Percentiles rank a stretch among this genome's conserved stretches.
Evolutionary conservation across 1,140 invertebrate genomes (phyloP).

Genomic region (Trichogramma pretiosum): DNA sequence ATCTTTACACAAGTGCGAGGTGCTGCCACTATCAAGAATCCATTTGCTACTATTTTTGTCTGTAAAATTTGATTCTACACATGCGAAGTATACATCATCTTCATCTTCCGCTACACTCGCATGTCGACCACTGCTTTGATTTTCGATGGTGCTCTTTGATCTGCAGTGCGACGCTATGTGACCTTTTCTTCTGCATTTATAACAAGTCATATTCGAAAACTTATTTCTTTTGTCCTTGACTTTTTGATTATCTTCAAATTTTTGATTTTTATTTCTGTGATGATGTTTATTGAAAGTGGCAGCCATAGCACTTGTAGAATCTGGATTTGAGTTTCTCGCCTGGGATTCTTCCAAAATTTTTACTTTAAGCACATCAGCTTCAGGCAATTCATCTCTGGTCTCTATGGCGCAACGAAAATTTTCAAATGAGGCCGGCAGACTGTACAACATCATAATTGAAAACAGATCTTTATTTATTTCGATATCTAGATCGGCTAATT

Average conservation of each 20-base stretch:
- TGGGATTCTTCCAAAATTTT: constrained; percentile 30
- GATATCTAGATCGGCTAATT: constrained; percentile 24
- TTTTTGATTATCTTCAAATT: not conserved
- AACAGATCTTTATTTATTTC: constrained; percentile 25
- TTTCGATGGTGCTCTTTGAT: not conserved
- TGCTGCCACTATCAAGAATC: constrained; percentile 13
- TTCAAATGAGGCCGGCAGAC: constrained; percentile 20
- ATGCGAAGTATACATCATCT: not conserved
- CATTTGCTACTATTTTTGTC: not conserved
- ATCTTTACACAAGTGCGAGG: constrained; percentile 10
- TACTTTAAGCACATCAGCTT: constrained; percentile 22
- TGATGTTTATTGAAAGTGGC: not conserved
- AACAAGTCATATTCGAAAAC: not conserved
- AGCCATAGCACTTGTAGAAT: not conserved
- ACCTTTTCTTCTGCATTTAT: not conserved
- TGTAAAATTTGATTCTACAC: not conserved
- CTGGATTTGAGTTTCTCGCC: constrained; percentile 14
- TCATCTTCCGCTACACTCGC: not conserved
- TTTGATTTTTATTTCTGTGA: not conserved
- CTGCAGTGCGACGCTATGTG: not conserved
- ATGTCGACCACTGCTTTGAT: too few relatives aligned
- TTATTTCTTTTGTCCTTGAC: too few relatives aligned
- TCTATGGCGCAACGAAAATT: constrained; percentile 30
- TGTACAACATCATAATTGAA: constrained; percentile 28
- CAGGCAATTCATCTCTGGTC: constrained; percentile 23